Base-by-base conservation (phyloP, 2,797 vertebrate genomes). In the Pangasius macronema region DNA sequence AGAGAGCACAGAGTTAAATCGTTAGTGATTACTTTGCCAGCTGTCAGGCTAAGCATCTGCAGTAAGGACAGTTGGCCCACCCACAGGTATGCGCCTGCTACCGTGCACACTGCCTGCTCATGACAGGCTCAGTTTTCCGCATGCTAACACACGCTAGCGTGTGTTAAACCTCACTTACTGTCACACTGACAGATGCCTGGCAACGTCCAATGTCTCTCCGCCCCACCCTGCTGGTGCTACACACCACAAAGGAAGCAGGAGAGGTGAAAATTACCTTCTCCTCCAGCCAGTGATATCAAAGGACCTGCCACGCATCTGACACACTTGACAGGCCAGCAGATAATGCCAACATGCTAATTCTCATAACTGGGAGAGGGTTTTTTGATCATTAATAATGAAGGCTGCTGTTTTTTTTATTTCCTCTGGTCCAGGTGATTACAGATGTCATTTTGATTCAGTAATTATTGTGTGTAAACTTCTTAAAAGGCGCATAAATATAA, bases 31-130 rank as follows among this genome's bases (percentile, higher is more conserved):
- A 90, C 89, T 87, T 91, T 89, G 90, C 92, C 89, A 90, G 89
- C 92, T 94, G 92, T 95, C 93, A 89, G 87, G 89, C 82, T 92
- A 88, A 93, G 91, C 92, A 93, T 93, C 94, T 95, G 89, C 87
- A 90, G 93, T 92, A 93, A 91, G 94, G 94, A 94, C 93, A 94
- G 94, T 93, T 92, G 92, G 92, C 95, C 94, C 95, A 93, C 94
- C 94, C 93, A 95, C 92, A 95, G 94, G 94, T 95, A 93, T 92
- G 93, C 90, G 89, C 91, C 92, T 94, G 94, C 93, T 94, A 88
- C 92, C 88, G 82, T 90, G 86, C 80, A 59, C 61, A 59, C 87
- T 91, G 85, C 87, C 85, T 77, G 57, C 91, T 89, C 91, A 86
- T 93, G 94, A 94, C 94, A 95, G 93, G 87, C 90, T 91, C 93